phyloP scores from a whole-genome alignment of 1,140 invertebrate species.

The Druon quercuslanigerum region DNA sequence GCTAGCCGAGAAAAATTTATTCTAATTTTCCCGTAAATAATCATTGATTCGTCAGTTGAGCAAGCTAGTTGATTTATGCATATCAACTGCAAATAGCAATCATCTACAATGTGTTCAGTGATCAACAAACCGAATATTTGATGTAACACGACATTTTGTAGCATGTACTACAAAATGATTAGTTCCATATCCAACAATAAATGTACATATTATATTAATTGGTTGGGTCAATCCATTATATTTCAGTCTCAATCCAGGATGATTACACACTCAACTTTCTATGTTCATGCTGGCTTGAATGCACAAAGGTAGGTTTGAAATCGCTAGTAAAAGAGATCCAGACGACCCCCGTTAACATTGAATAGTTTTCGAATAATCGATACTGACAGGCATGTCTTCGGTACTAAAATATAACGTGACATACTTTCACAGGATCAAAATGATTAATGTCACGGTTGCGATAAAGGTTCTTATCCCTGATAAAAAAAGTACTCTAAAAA shows the following conservation, averaged over 20 bases:
- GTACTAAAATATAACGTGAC: constrained; percentile 28
- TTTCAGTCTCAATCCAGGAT: neutral
- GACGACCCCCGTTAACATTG: constrained; percentile 27
- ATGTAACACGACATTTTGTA: too few relatives aligned
- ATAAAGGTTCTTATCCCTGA: neutral
- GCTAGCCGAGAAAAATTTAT: too few relatives aligned
- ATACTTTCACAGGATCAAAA: constrained; percentile 21
- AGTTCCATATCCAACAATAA: neutral
- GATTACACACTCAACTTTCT: constrained; percentile 8
- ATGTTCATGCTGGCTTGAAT: constrained; percentile 8
- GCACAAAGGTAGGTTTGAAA: constrained; percentile 25
- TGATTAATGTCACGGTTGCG: constrained; percentile 26
- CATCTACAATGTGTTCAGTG: neutral
- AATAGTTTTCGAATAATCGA: constrained; percentile 28
- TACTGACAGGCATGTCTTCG: constrained; percentile 26
- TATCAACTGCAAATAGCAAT: neutral
- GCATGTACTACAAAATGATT: neutral
- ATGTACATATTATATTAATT: neutral
- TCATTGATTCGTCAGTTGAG: too few relatives aligned
- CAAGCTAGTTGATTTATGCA: too few relatives aligned
- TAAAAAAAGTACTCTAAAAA: neutral
- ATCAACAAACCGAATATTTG: neutral
- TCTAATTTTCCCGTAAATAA: too few relatives aligned
- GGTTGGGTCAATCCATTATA: neutral
- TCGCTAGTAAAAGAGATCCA: constrained; percentile 15